These are phyloP conservation scores for Ypsolopha scabrella DNA, from an alignment of 2,888 invertebrate species.

Conservation along the genomic window DNA sequence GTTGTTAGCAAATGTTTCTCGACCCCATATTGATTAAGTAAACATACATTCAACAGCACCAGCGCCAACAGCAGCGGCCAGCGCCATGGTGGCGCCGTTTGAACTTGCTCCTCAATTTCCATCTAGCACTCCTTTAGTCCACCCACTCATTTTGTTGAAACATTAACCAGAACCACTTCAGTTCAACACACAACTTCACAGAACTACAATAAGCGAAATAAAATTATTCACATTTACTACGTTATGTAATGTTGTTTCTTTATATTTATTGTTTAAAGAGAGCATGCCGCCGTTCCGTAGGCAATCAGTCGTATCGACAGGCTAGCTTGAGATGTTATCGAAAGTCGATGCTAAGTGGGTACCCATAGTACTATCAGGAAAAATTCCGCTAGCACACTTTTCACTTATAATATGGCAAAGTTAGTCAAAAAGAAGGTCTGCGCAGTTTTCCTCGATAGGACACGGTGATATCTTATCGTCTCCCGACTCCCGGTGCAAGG, in stretches of 20 bases:
- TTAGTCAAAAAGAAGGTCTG: background rate
- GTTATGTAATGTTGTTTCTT: background rate
- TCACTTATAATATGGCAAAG: conserved; percentile 1
- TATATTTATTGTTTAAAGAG: background rate
- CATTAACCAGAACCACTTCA: background rate
- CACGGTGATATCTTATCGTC: too few relatives aligned
- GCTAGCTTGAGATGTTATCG: background rate
- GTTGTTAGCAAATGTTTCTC: too few relatives aligned
- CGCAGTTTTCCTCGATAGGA: too few relatives aligned
- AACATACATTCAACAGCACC: conserved; percentile 52
- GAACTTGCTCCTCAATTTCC: conserved; percentile 38
- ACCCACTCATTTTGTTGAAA: background rate
- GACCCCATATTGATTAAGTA: conserved; percentile 3
- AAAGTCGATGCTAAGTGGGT: background rate
- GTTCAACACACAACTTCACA: background rate
- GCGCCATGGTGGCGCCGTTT: conserved; percentile 37
- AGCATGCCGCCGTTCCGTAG: background rate
- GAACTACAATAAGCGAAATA: background rate
- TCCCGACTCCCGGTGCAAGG: background rate
- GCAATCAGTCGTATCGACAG: background rate
- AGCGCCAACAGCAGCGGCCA: conserved; percentile 51
- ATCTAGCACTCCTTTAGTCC: conserved; percentile 26
- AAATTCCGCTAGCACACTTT: background rate
- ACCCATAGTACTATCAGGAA: too few relatives aligned
- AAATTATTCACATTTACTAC: background rate